phyloP scores from a whole-genome alignment of 1,140 invertebrate genomes.

The Drosophila virilis region DNA sequence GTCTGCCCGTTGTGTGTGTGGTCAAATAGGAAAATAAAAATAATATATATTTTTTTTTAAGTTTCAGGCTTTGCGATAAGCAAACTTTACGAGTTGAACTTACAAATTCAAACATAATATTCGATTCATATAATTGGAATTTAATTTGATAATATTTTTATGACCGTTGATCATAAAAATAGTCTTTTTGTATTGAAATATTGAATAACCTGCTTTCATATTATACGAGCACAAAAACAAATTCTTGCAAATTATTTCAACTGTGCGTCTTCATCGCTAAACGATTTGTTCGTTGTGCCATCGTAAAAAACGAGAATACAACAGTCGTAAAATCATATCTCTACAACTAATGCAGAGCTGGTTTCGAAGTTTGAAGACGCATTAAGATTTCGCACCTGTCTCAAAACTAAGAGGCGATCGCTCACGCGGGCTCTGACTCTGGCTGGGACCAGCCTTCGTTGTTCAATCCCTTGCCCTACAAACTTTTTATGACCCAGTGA shows the following conservation, averaged over 20 bases:
- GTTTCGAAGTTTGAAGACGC: conserved; percentile 37
- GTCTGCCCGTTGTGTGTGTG: conserved; percentile 61
- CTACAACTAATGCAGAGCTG: conserved; percentile 51
- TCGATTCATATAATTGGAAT: conserved; percentile 67
- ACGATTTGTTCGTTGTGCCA: conserved; percentile 71
- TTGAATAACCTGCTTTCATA: conserved; percentile 27
- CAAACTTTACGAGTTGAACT: conserved; percentile 55
- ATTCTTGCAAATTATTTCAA: conserved; percentile 40
- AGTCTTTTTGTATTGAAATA: conserved; percentile 38
- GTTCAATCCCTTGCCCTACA: conserved; percentile 37
- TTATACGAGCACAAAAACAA: conserved; percentile 61
- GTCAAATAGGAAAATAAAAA: conserved; percentile 12
- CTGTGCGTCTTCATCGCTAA: conserved; percentile 48
- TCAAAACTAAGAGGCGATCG: conserved; percentile 25
- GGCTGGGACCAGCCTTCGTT: conserved; percentile 15
- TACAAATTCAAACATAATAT: conserved; percentile 54
- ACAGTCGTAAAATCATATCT: conserved; percentile 73
- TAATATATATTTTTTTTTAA: too few relatives aligned
- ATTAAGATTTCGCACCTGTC: conserved; percentile 69
- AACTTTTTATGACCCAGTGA: conserved; percentile 57
- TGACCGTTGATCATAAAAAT: conserved; percentile 41
- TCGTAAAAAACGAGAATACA: conserved; percentile 75
- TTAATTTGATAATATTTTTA: conserved; percentile 72
- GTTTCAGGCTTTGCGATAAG: conserved; percentile 50
- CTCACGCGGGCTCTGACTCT: conserved; percentile 7